Evolutionary conservation across 2,113 vertebrate species (phyloP).

Genomic region (Chinchilla lanigera): DNA sequence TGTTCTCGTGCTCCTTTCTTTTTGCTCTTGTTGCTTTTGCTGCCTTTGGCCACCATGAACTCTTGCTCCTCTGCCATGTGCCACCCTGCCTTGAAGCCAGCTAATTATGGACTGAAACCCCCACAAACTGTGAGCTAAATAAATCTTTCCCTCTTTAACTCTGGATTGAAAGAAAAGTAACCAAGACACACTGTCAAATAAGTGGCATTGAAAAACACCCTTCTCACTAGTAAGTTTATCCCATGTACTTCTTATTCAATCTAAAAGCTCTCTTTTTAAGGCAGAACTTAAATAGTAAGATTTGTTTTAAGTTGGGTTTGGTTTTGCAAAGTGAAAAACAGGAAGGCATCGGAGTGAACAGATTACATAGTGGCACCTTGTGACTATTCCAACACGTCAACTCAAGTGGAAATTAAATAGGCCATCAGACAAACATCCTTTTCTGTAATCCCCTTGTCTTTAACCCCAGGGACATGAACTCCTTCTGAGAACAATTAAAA

Average conservation of each 20-base stretch:
- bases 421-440: constrained; percentile 51
- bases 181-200: not conserved
- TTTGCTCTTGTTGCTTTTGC: no score
- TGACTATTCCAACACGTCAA: not conserved
- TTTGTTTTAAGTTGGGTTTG: constrained; percentile 26
- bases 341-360: not conserved
- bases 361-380: not conserved
- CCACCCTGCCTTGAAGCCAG: no score
- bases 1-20: no score
- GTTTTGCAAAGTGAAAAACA: not conserved
- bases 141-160: no score
- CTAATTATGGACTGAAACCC: no score
- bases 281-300: not conserved
- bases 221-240: not conserved
- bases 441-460: not conserved
- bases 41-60: no score
- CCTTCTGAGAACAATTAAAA: constrained; percentile 65
- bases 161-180: no score
- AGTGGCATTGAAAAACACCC: not conserved
- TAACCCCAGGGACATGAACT: not conserved
- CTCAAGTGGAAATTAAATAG: not conserved
- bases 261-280: not conserved
- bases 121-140: no score
- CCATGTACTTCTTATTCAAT: not conserved
- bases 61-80: no score